A percentile compares a stretch with the other conserved stretches of the same genome.
These are phyloP conservation scores for Kradibia gibbosae DNA, from an alignment of 1,140 invertebrate genomes.

Conservation along the genomic window DNA sequence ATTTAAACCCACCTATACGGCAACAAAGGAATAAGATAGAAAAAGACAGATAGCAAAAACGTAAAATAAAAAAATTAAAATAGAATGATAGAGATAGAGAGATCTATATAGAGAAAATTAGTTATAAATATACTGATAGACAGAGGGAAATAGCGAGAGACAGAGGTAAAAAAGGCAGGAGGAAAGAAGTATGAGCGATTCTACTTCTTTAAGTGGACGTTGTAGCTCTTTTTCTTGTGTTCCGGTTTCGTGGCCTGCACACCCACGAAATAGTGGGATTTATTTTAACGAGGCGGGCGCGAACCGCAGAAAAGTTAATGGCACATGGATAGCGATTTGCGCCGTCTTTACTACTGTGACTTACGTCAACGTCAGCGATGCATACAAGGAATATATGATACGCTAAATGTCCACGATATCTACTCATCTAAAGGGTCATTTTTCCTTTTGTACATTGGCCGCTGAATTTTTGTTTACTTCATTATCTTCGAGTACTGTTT, in stretches of 20 bases:
- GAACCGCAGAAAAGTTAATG: conserved; percentile 56
- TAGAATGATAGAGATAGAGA: too few relatives aligned
- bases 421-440: too few relatives aligned
- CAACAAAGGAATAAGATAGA: too few relatives aligned
- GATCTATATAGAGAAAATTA: too few relatives aligned
- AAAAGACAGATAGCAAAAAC: too few relatives aligned
- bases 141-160: not conserved
- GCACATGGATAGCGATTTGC: conserved; percentile 46
- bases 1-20: not conserved
- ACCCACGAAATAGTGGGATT: conserved; percentile 58
- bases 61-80: too few relatives aligned
- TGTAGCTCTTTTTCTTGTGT: conserved; percentile 9
- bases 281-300: conserved; percentile 56
- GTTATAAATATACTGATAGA: too few relatives aligned
- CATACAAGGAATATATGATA: conserved; percentile 35
- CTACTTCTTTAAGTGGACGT: conserved; percentile 6
- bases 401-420: not conserved
- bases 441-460: too few relatives aligned
- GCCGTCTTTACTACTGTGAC: conserved; percentile 15
- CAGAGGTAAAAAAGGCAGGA: not conserved
- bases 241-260: conserved; percentile 36
- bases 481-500: too few relatives aligned
- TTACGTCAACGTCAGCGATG: conserved; percentile 40
- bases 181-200: not conserved
- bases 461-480: too few relatives aligned